Evolutionary conservation across 2,113 vertebrate species (phyloP).

Genomic region (Tympanuchus pallidicinctus): DNA sequence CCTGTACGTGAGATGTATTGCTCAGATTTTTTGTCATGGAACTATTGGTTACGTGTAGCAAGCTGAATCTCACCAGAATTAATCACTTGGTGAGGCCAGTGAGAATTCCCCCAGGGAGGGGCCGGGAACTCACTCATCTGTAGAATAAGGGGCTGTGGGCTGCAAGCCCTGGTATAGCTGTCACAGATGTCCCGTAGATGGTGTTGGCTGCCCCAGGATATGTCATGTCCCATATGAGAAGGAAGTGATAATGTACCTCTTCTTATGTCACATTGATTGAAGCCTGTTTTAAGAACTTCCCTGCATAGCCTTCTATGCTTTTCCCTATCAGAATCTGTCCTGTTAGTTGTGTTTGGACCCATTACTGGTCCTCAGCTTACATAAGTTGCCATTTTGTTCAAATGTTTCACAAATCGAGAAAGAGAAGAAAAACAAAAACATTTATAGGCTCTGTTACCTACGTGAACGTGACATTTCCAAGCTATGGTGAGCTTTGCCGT

Average conservation of each 20-base stretch:
- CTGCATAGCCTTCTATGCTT: not conserved
- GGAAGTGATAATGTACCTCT: accelerated
- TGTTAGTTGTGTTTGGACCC: not conserved
- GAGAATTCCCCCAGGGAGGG: not conserved
- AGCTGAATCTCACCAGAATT: not conserved
- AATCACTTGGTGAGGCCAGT: not conserved
- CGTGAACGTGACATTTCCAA: not conserved
- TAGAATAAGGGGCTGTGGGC: not conserved
- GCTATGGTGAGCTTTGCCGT: conserved; percentile 37
- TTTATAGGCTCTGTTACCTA: not conserved
- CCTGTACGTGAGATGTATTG: accelerated
- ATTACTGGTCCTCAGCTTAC: not conserved
- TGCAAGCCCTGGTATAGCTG: not conserved
- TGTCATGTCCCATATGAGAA: accelerated
- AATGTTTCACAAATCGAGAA: not conserved
- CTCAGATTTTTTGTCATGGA: accelerated
- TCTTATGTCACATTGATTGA: not conserved
- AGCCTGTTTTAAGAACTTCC: not conserved
- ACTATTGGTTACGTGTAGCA: accelerated
- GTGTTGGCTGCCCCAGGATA: accelerated
- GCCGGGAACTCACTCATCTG: accelerated
- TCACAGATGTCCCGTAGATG: accelerated
- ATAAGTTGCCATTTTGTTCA: accelerated
- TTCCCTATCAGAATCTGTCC: not conserved
- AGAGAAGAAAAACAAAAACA: not conserved